Base-by-base conservation (phyloP, 1,140 invertebrate species). In the Drosophila teissieri region DNA sequence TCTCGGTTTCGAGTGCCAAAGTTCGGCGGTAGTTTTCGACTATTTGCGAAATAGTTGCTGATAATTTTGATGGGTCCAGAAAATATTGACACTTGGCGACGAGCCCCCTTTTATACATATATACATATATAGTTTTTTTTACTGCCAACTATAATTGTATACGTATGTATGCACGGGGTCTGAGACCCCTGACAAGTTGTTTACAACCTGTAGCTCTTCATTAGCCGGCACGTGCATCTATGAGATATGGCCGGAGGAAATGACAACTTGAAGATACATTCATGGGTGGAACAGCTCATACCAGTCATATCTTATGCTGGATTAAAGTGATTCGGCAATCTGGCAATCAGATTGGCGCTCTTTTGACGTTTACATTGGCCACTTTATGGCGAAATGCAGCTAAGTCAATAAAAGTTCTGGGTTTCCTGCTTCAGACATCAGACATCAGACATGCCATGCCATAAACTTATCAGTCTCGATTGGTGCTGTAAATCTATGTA, bases 141-240 rank as follows among this genome's bases (percentile, higher is more conserved):
- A 24, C 17, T 69, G 34, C 34, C 34, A 22, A 34, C 63, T 27
- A 69, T 56, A 49, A 48, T 42, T 48, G 8, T 42, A 69, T 42
- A 37, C 36, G 42, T 55, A 42, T 40, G 19, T n/a, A n/a, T n/a
- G 49, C 22, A 24, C 24, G 36, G 44, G 34, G 24, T 3, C 12
- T 12, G 48, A 52, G 27, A 53, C 27, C 24, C 19, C 61, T 45
- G 61, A 54, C 65, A 48, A 70, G 42, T 70, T 70, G 68, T 70
- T 70, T 70, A 70, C 68, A 70, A 70, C 68, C 68, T 70, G 68
- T 49, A 36, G 64, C 64, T 57, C 67, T 48, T 70, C 68, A 70
- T 70, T 70, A 70, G 65, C 51, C 15, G 64, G 65, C 64, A 70
- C 68, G 68, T 70, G 68, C 19, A 42, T 49, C 19, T 70, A 12